phyloP scores from a whole-genome alignment of 2,888 invertebrate species.

The Nowickia ferox region DNA sequence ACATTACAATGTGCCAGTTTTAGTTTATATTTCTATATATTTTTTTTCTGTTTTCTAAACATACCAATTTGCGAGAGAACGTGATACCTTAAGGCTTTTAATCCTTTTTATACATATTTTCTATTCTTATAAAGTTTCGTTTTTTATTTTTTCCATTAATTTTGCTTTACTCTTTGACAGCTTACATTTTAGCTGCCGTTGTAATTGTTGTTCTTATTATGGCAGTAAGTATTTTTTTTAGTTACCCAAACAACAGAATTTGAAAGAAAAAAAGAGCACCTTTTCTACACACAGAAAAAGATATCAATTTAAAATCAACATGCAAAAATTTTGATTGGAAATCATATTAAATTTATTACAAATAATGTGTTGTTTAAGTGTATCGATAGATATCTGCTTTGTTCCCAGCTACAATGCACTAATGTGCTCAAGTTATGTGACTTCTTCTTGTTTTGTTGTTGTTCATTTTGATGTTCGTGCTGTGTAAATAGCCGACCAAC shows the following conservation, averaged over 20 bases:
- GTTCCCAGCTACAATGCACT: no score
- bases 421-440: no score
- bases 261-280: not conserved
- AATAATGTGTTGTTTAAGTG: no score
- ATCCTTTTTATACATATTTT: conserved; percentile 60
- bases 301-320: no score
- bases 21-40: not conserved
- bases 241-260: not conserved
- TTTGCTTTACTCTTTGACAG: not conserved
- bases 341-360: no score
- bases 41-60: not conserved
- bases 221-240: not conserved
- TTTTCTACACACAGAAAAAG: no score
- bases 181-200: not conserved
- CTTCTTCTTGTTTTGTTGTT: no score
- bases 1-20: not conserved
- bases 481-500: no score
- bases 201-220: not conserved
- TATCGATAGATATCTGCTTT: no score
- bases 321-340: no score
- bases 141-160: not conserved
- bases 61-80: not conserved
- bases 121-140: conserved; percentile 7
- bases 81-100: conserved; percentile 38
- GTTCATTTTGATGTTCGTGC: no score